phyloP scores from a whole-genome alignment of 2,113 vertebrate species.

The Lathamus discolor region DNA sequence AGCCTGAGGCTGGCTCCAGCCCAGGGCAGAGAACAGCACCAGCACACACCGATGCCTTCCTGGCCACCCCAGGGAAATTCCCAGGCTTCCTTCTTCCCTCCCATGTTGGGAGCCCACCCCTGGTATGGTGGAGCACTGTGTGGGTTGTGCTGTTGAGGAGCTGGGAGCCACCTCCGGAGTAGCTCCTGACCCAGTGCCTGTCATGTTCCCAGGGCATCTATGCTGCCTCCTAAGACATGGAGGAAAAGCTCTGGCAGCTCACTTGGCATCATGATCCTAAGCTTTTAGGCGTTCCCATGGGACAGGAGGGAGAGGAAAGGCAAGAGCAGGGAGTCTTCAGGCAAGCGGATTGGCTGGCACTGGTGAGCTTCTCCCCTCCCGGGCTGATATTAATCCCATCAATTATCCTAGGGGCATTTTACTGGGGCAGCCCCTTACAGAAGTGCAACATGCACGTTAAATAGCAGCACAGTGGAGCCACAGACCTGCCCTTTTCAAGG shows the following conservation, averaged over 20 bases:
- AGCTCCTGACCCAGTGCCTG: background rate
- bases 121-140: accelerated
- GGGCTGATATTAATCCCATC: background rate
- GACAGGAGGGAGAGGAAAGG: background rate
- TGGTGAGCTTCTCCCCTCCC: background rate
- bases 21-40: background rate
- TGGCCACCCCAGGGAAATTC: background rate
- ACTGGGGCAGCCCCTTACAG: background rate
- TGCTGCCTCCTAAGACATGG: background rate
- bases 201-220: background rate
- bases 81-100: background rate
- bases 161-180: background rate
- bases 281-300: background rate
- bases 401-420: background rate
- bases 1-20: background rate
- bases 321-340: background rate
- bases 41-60: accelerated
- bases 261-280: background rate
- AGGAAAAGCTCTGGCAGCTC: background rate
- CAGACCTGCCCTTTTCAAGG: background rate
- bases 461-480: background rate
- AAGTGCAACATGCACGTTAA: background rate
- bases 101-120: accelerated
- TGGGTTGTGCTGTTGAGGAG: background rate
- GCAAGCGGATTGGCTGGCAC: accelerated